Conservation (phyloP, 1,140 invertebrate genomes). For the Mesaphorura yosii region DNA sequence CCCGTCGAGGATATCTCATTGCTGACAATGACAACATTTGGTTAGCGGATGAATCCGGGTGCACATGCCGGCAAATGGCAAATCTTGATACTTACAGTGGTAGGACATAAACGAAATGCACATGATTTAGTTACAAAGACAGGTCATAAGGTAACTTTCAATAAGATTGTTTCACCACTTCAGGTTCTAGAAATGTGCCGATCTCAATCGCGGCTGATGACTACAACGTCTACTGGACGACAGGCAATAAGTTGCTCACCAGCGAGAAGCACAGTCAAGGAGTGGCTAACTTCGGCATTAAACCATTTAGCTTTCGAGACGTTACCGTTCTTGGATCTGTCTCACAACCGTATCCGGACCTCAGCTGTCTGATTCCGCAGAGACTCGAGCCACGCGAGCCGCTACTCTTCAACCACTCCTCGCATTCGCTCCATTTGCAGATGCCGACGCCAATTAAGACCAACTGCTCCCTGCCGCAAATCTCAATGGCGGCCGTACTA, state of each 20-base stretch:
- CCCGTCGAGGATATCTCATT: conserved; percentile 8
- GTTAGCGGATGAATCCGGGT: conserved; percentile 22
- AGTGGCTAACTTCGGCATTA: conserved; percentile 11
- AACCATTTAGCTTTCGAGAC: conserved; percentile 37
- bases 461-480: conserved; percentile 41
- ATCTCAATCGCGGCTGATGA: conserved; percentile 52
- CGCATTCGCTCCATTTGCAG: conserved; percentile 49
- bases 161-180: not conserved
- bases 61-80: conserved; percentile 14
- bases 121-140: too few relatives aligned
- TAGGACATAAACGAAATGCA: too few relatives aligned
- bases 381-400: conserved; percentile 41
- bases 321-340: conserved; percentile 57
- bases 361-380: conserved; percentile 54
- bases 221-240: conserved; percentile 55
- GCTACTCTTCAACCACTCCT: conserved; percentile 42
- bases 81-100: conserved; percentile 14
- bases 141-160: conserved; percentile 1
- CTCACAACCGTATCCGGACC: conserved; percentile 61
- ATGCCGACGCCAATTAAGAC: conserved; percentile 45
- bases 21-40: conserved; percentile 18
- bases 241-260: conserved; percentile 6
- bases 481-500: conserved; percentile 51
- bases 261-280: conserved; percentile 18
- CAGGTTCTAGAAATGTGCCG: conserved; percentile 35